Percentiles rank a stretch among this genome's conserved stretches.
Evolutionary conservation across 2,888 invertebrate genomes (phyloP).

Genomic region (Syrista parreyssii): DNA sequence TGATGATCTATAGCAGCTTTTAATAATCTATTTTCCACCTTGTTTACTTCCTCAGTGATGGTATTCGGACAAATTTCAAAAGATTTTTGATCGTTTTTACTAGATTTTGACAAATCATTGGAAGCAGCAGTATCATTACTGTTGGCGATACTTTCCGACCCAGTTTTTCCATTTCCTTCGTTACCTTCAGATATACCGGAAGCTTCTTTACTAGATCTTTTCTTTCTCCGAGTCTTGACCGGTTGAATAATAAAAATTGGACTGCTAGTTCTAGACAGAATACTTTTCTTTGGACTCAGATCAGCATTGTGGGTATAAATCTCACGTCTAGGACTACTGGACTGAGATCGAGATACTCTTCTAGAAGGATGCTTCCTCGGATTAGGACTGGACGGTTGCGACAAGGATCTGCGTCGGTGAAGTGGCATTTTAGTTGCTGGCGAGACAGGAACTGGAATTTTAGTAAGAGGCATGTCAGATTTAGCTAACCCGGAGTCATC

Average conservation of each 20-base stretch:
- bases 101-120: not conserved
- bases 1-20: not conserved
- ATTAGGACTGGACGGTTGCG: conserved; percentile 34
- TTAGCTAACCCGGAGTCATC: conserved; percentile 68
- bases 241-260: conserved; percentile 20
- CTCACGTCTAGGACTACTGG: conserved; percentile 51
- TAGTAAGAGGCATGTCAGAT: conserved; percentile 37
- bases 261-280: conserved; percentile 43
- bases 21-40: not conserved
- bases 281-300: conserved; percentile 60
- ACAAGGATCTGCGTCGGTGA: conserved; percentile 28
- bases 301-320: conserved; percentile 53
- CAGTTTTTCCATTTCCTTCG: not conserved
- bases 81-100: not conserved
- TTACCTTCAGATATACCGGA: not conserved
- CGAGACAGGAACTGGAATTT: conserved; percentile 67
- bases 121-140: conserved; percentile 21
- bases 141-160: not conserved
- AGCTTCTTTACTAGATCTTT: not conserved
- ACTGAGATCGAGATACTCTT: conserved; percentile 44
- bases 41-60: not conserved
- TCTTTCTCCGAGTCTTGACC: conserved; percentile 9
- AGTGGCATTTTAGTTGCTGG: conserved; percentile 63
- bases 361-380: conserved; percentile 17
- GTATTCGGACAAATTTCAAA: not conserved